phyloP scores from a whole-genome alignment of 2,113 vertebrate genomes.

The Tautogolabrus adspersus region DNA sequence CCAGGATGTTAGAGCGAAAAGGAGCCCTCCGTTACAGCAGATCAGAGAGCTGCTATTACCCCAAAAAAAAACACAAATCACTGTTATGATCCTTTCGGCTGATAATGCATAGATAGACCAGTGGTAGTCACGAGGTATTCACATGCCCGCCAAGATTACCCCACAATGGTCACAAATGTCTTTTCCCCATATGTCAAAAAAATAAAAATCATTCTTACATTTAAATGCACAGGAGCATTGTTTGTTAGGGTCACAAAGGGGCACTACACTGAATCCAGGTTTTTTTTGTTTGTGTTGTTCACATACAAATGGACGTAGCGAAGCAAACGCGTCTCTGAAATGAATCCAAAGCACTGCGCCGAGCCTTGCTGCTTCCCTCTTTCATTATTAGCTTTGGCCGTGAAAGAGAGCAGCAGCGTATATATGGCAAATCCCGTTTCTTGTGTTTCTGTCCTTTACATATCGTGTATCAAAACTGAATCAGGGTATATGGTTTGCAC shows the following conservation, averaged over 20 bases:
- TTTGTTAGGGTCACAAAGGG: slow-evolving; percentile 44
- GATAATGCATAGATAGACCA: slow-evolving; percentile 84
- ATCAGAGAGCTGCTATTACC: slow-evolving; percentile 49
- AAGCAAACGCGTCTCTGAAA: slow-evolving; percentile 45
- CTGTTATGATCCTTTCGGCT: slow-evolving; percentile 53
- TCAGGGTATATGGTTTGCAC: slow-evolving; percentile 59
- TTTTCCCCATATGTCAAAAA: slow-evolving; percentile 13
- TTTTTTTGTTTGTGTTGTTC: slow-evolving; percentile 29
- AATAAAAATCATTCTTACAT: slow-evolving; percentile 35
- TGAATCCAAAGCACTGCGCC: slow-evolving; percentile 25
- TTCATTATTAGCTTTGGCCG: slow-evolving; percentile 13
- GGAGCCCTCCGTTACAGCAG: slow-evolving; percentile 37
- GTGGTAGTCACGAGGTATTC: slow-evolving; percentile 79
- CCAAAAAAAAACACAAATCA: slow-evolving; percentile 26
- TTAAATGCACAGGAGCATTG: slow-evolving; percentile 63
- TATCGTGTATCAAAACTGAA: slow-evolving; percentile 55
- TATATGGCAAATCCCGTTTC: slow-evolving; percentile 1
- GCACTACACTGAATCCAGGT: slow-evolving; percentile 36
- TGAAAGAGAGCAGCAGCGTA: slow-evolving; percentile 44
- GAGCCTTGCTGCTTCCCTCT: slow-evolving; percentile 32
- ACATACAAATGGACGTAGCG: slow-evolving; percentile 41
- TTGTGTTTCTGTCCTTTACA: slow-evolving; percentile 10
- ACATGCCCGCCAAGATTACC: slow-evolving; percentile 55
- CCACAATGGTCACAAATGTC: slow-evolving; percentile 42
- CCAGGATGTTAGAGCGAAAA: slow-evolving; percentile 68